Percentiles rank a stretch among this genome's conserved stretches.
These are phyloP conservation scores for Notospermus geniculatus DNA, from an alignment of 1,140 invertebrate genomes.

Conservation along the genomic window DNA sequence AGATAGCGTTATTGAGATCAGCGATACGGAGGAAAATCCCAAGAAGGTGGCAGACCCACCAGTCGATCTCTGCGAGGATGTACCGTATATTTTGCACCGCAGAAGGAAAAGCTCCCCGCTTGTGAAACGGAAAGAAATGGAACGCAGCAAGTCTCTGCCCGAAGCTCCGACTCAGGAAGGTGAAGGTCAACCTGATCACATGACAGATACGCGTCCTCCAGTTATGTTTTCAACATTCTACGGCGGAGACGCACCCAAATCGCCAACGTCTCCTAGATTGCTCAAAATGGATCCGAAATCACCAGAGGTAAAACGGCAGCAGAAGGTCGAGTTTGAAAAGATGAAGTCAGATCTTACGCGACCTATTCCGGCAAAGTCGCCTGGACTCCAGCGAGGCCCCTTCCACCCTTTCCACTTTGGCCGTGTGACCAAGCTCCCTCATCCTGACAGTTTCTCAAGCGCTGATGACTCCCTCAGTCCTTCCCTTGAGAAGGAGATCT, in stretches of 20 bases:
- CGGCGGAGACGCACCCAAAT: not conserved
- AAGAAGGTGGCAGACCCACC: too few relatives aligned
- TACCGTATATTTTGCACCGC: conserved; percentile 5
- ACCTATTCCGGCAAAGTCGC: not conserved
- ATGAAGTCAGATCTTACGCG: not conserved
- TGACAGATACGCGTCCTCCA: too few relatives aligned
- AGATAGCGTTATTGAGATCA: too few relatives aligned
- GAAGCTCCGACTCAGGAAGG: too few relatives aligned
- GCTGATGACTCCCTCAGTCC: conserved; percentile 57
- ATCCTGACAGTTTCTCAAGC: conserved; percentile 55
- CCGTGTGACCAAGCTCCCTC: conserved; percentile 47
- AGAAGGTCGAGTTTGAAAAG: not conserved
- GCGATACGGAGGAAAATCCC: too few relatives aligned
- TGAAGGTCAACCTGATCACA: too few relatives aligned
- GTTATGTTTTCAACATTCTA: not conserved
- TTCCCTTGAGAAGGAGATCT: conserved; percentile 44
- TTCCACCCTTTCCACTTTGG: not conserved
- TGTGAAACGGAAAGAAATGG: too few relatives aligned
- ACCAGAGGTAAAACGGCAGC: not conserved
- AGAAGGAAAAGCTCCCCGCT: too few relatives aligned
- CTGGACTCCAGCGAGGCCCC: not conserved
- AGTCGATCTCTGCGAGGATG: not conserved
- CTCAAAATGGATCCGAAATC: conserved; percentile 6
- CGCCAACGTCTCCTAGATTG: conserved; percentile 6
- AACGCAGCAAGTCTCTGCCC: too few relatives aligned